Evolutionary conservation across 2,797 vertebrate species (phyloP), one percentile per base, ranked within the genome.

Genomic region (Mormyrus hasselquistii): DNA sequence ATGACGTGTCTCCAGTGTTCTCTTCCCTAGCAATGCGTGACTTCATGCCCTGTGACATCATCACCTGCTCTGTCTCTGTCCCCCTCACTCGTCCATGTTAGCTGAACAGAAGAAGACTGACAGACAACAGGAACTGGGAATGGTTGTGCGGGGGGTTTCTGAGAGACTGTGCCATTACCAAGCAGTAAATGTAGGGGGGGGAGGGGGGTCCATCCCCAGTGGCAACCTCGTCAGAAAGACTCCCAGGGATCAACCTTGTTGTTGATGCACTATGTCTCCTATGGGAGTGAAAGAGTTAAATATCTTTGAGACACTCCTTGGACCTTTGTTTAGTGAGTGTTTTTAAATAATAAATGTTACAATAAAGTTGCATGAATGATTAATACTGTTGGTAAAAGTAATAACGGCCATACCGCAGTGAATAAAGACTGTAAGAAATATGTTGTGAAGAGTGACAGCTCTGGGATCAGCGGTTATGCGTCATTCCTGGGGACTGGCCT

Each of bases 271-370:
- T 44, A 1, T 44, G 34, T 79, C 73, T 79, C 73, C 38, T 41
- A 44, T 0, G 5, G 38, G 16, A n/a, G 38, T 79, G 38, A 44
- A 79, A 79, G 41, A 16, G 38, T 44, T 79, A 79, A 79, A 79
- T 44, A 79, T 79, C 34, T 41, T 44, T 79, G 7, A 41, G 38
- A 44, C 2, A 2, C 38, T 79, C 73, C 38, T 44, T 41, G 41
- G 44, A 83, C 47, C 82, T 50, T 84, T 50, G 47, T 49, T 50
- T 14, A 25, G 82, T 50, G n/a, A 25, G 19, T 50, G 19, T 84
- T 25, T 84, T 25, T 83, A 83, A 83, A 83, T 83, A 83, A 83
- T 83, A 50, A 47, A 83, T 83, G 79, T 83, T 47, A 83, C 38
- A 83, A 50, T 83, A 50, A 83, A 83, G 38, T 83, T 19, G 41